Base-by-base conservation (phyloP, 1,140 invertebrate species). In the Zophobas atratus region DNA sequence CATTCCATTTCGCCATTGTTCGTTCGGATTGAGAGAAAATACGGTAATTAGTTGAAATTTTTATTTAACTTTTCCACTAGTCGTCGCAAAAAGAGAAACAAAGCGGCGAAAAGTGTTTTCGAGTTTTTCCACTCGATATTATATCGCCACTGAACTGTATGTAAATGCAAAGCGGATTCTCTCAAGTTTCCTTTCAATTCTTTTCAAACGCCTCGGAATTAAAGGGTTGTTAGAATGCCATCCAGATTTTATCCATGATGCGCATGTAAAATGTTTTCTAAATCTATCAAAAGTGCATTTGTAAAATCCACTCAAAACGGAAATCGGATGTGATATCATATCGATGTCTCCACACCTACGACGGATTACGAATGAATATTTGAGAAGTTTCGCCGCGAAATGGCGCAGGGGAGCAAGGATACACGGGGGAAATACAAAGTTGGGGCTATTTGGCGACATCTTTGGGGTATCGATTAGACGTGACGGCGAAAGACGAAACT, bases 281-380 rank as follows among this genome's bases (percentile, higher is more conserved):
- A 63, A 75, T 60, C 74, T 75, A 63, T 75, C 74, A 75, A 75
- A 75, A 60, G 43, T 75, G 55, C 32, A 75, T 75, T 63, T 60
- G 53, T 41, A 75, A 75, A 38, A 72, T 72, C 43, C 48, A 72
- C 8, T 51, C 51, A 32, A 43, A 71, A 48, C 41, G 67, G 41
- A 71, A 75, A 75, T 75, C 51, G 35, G 72, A 55, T 75, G 43
- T 46, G 43, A 38, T 35, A 32, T 35, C 46, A 55, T 49, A 73
- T 38, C 32, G 46, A 53, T 49, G 43, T 32, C 48, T 73, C 38
- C 39, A 36, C 48, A 32, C 48, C 48, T 51, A 73, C 43, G 48
- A 73, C 53, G 53, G 71, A 70, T 70, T 70, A 70, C n/a, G 63
- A 70, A 70, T 70, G 63, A 70, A 70, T 70, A 70, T 70, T 70